Evolutionary conservation across 1,140 invertebrate species (phyloP).

Genomic region (Sitodiplosis mosellana): DNA sequence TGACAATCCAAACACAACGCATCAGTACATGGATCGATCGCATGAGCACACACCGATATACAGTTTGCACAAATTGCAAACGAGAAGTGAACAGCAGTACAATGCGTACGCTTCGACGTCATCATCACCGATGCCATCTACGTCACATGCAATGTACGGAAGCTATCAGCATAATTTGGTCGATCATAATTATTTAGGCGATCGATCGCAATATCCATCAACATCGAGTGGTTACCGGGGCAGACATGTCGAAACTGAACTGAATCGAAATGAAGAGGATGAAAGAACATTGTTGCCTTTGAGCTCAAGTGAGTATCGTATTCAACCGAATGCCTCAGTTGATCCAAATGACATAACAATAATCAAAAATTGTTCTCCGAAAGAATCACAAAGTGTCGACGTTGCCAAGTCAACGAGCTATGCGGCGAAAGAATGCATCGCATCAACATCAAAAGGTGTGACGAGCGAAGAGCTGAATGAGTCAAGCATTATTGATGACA

Average conservation of each 20-base stretch:
- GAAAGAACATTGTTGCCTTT: not conserved
- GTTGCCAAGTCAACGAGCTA: not conserved
- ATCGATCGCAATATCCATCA: no score
- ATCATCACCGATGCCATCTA: not conserved
- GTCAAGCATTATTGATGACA: conserved; percentile 13
- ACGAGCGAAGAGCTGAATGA: not conserved
- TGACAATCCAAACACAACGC: conserved; percentile 2
- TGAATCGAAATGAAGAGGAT: not conserved
- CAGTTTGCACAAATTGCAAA: conserved; percentile 20
- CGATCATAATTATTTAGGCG: not conserved
- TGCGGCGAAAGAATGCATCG: not conserved
- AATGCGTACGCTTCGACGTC: not conserved
- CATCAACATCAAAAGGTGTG: not conserved
- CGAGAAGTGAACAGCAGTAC: conserved; percentile 16
- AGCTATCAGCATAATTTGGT: not conserved
- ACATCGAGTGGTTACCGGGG: not conserved
- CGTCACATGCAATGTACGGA: not conserved
- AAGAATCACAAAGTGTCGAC: not conserved
- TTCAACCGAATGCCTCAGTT: not conserved
- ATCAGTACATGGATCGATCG: conserved; percentile 1
- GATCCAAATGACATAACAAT: not conserved
- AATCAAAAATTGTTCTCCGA: not conserved
- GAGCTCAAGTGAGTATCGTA: not conserved
- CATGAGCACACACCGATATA: conserved; percentile 9
- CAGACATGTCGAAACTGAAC: no score